Conservation (phyloP, 2,888 invertebrate genomes). For the Dicycla oo region DNA sequence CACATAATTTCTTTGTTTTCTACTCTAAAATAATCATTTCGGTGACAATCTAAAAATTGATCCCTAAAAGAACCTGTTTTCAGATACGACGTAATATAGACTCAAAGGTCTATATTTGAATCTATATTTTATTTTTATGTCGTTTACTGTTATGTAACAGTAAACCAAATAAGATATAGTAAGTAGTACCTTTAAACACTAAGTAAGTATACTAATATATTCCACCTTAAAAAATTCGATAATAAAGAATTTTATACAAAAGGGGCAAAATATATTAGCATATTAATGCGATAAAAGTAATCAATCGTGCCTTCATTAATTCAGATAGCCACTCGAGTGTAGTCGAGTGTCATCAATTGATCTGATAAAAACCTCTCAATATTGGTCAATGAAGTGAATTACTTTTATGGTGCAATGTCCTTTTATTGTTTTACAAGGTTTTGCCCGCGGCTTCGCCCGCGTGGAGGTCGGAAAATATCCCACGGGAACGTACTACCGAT, state of each 20-base stretch:
- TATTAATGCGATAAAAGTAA: slow-evolving; percentile 67
- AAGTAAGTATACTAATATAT: slow-evolving; percentile 1
- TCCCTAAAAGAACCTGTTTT: neutral
- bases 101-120: too few relatives aligned
- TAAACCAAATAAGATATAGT: neutral
- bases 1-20: neutral
- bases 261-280: slow-evolving; percentile 50
- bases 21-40: neutral
- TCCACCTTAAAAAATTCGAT: slow-evolving; percentile 14
- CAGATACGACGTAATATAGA: neutral
- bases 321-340: slow-evolving; percentile 59
- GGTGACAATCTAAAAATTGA: neutral
- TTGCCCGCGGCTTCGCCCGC: too few relatives aligned
- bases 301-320: slow-evolving; percentile 67
- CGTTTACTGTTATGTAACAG: too few relatives aligned
- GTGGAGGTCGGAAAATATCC: too few relatives aligned
- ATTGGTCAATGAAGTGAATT: slow-evolving; percentile 46
- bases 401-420: slow-evolving; percentile 23
- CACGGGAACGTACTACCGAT: too few relatives aligned
- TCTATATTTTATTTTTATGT: too few relatives aligned
- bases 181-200: neutral
- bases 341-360: slow-evolving; percentile 64
- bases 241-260: slow-evolving; percentile 27
- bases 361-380: slow-evolving; percentile 54
- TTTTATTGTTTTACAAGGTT: too few relatives aligned